Percentiles rank a stretch among this genome's conserved stretches.
These are phyloP conservation scores for Bugula neritina DNA, from an alignment of 2,888 invertebrate genomes.

Conservation along the genomic window DNA sequence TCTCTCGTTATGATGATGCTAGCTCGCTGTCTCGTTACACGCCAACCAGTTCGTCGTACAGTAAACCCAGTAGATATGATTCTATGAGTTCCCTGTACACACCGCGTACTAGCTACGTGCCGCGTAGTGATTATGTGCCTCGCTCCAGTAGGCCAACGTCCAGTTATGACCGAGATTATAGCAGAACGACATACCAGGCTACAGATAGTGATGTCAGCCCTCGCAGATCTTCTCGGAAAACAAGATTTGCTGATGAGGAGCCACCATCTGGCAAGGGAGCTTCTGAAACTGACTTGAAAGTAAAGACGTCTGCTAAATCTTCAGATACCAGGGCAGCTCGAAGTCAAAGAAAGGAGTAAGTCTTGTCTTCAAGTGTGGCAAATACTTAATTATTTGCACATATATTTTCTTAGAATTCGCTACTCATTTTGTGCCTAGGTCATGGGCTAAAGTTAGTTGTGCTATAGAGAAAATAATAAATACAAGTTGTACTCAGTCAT, in stretches of 20 bases:
- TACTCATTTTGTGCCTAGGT: too few species aligned
- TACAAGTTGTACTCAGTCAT: too few species aligned
- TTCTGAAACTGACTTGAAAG: neutral
- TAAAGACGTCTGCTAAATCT: neutral
- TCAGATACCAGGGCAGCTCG: neutral
- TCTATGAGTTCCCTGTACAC: neutral
- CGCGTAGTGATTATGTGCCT: neutral
- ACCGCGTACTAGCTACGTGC: neutral
- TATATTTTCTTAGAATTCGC: too few species aligned
- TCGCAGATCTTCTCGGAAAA: neutral
- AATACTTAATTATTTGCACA: too few species aligned
- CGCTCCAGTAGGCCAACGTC: slow-evolving; percentile 6
- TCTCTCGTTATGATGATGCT: neutral
- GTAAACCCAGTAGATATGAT: slow-evolving; percentile 1
- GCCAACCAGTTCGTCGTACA: neutral
- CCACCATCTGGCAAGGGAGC: neutral
- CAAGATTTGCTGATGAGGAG: slow-evolving; percentile 24
- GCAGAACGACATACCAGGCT: neutral
- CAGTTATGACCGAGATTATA: neutral
- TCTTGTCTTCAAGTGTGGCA: neutral
- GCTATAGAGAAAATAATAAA: too few species aligned
- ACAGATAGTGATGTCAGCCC: neutral
- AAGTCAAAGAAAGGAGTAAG: slow-evolving; percentile 9
- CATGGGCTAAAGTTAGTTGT: too few species aligned
- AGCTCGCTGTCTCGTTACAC: neutral